A percentile compares a stretch with the other conserved stretches of the same genome.
These are phyloP conservation scores for Rhysida immarginata DNA, from an alignment of 1,140 invertebrate genomes.

Conservation along the genomic window DNA sequence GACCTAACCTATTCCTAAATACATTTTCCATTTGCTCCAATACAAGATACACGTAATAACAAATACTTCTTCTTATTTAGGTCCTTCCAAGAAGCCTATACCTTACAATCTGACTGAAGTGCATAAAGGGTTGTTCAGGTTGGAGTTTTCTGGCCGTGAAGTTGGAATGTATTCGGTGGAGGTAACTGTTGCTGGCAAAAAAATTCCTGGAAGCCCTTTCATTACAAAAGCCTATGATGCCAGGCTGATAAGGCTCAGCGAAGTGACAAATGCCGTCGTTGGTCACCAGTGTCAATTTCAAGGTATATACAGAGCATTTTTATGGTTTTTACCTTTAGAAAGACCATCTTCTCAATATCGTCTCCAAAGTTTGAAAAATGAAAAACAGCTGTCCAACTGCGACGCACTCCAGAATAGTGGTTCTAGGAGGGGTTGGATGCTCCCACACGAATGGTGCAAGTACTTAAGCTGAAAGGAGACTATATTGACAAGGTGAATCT, in stretches of 20 bases:
- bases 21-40: no score
- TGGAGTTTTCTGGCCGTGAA: constrained; percentile 80
- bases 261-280: constrained; percentile 69
- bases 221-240: constrained; percentile 87
- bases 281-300: constrained; percentile 85
- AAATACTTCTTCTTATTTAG: no score
- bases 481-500: no score
- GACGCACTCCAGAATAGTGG: no score
- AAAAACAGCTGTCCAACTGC: no score
- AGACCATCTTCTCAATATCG: not conserved
- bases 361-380: no score
- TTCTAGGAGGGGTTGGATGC: no score
- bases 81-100: constrained; percentile 15
- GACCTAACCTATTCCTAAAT: constrained; percentile 2
- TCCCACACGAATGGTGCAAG: no score
- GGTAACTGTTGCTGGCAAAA: constrained; percentile 66
- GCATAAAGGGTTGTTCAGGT: constrained; percentile 46
- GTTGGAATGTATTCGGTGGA: constrained; percentile 82
- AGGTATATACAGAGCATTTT: constrained; percentile 45
- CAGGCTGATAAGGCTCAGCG: constrained; percentile 75
- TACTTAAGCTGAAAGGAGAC: no score
- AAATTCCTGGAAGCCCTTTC: constrained; percentile 65
- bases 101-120: constrained; percentile 36
- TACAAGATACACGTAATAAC: no score
- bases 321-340: not conserved